Evolutionary conservation across 2,797 vertebrate genomes (phyloP).

Genomic region (Acanthurus leucopareius): DNA sequence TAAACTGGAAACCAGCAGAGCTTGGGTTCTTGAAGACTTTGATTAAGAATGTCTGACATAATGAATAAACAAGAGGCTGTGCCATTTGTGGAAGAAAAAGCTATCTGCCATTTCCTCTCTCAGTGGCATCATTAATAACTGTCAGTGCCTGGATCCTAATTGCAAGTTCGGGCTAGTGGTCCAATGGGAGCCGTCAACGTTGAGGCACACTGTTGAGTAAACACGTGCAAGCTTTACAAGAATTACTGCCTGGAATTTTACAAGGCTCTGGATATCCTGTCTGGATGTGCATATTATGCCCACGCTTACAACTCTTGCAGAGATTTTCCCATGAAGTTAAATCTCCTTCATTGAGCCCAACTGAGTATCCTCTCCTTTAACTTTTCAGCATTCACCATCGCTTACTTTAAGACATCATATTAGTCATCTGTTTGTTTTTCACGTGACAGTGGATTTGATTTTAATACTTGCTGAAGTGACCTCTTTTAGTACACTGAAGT

Average conservation of each 20-base stretch:
- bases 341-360: conserved; percentile 19
- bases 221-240: conserved; percentile 78
- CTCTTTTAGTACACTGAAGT: neutral
- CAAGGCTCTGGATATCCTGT: conserved; percentile 80
- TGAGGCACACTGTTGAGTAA: conserved; percentile 77
- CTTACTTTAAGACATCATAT: conserved; percentile 14
- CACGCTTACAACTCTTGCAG: conserved; percentile 49
- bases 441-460: conserved; percentile 12
- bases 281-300: conserved; percentile 65
- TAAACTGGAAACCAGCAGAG: conserved; percentile 66
- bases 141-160: conserved; percentile 74
- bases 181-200: conserved; percentile 64
- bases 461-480: conserved; percentile 16
- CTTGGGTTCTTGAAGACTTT: conserved; percentile 53
- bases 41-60: conserved; percentile 69
- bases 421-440: conserved; percentile 9
- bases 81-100: conserved; percentile 62
- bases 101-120: conserved; percentile 73
- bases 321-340: conserved; percentile 73
- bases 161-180: conserved; percentile 64
- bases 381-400: conserved; percentile 13
- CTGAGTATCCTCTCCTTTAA: conserved; percentile 3
- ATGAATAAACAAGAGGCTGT: conserved; percentile 70
- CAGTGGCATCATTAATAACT: conserved; percentile 78
- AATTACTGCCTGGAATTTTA: conserved; percentile 81